Evolutionary conservation across 2,888 invertebrate genomes (phyloP), one percentile per base, ranked within the genome.

Genomic region (Agrochola litura): DNA sequence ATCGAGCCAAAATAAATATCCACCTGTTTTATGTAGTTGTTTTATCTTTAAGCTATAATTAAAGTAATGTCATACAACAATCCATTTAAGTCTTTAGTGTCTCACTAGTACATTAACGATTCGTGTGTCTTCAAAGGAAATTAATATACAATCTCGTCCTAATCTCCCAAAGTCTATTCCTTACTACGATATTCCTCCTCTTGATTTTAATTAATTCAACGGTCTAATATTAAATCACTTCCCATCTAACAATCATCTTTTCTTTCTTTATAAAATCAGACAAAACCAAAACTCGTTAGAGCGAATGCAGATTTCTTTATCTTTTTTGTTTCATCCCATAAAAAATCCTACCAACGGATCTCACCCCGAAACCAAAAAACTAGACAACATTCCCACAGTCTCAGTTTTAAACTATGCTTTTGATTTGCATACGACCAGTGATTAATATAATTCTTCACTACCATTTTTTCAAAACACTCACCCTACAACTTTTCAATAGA

Each of bases 351-450:
- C 87, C 87, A 88, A 91, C 89, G 89, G 79, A 81, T 88, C 88
- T 81, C 85, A 86, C 84, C 90, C 93, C 91, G 88, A 87, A 86
- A 77, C 64, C 77, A 89, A 90, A 88, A 90, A 88, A 89, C 79
- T 88, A 91, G 89, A 91, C 84, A 88, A 89, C 79, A 92, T 95
- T 95, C 95, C 94, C 95, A 95, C 94, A 94, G 89, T 90, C 83
- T 90, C 91, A 92, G 90, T 77, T 77, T 88, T 88, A 79, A 82
- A 91, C 90, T 88, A 86, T 90, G 88, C 86, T 73, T 78, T 58
- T 56, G 85, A 95, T 96, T 96, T 96, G 95, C 96, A 96, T 96
- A 95, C 89, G 88, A 89, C 89, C 90, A 92, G 94, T 96, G 94
- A 95, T 96, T 96, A 96, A 95, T 83, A 82, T 96, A 88, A 87